Conservation (phyloP, 2,113 vertebrate genomes). For the Neofelis nebulosa region DNA sequence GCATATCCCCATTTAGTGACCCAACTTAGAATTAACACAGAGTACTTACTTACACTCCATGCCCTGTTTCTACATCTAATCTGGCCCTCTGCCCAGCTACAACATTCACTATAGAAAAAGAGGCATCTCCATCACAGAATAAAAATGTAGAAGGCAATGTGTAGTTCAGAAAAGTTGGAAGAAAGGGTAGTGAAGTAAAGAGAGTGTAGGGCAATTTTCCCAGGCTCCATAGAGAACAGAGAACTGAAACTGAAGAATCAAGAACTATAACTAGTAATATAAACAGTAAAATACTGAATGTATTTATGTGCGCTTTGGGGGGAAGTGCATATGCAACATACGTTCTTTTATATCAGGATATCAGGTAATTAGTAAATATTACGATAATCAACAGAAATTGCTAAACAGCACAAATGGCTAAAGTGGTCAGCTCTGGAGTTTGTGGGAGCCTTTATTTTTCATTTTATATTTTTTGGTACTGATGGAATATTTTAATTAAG, state of each 20-base stretch:
- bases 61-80: not conserved
- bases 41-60: not conserved
- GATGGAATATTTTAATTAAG: not conserved
- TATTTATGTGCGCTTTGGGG: not conserved
- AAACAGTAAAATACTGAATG: not conserved
- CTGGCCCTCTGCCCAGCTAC: not conserved
- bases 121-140: not conserved
- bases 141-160: not conserved
- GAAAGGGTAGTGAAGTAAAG: not conserved
- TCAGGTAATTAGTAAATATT: not conserved
- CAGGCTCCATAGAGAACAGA: not conserved
- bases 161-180: not conserved
- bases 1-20: not conserved
- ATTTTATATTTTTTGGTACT: not conserved
- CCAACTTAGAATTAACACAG: not conserved
- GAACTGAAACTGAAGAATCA: not conserved
- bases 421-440: not conserved
- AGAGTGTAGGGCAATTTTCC: not conserved
- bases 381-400: not conserved
- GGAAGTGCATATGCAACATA: not conserved
- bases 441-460: not conserved
- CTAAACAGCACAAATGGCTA: not conserved
- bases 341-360: not conserved
- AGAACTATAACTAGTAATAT: not conserved
- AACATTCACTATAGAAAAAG: not conserved